phyloP scores from a whole-genome alignment of 2,113 vertebrate genomes.

The Promerops cafer region DNA sequence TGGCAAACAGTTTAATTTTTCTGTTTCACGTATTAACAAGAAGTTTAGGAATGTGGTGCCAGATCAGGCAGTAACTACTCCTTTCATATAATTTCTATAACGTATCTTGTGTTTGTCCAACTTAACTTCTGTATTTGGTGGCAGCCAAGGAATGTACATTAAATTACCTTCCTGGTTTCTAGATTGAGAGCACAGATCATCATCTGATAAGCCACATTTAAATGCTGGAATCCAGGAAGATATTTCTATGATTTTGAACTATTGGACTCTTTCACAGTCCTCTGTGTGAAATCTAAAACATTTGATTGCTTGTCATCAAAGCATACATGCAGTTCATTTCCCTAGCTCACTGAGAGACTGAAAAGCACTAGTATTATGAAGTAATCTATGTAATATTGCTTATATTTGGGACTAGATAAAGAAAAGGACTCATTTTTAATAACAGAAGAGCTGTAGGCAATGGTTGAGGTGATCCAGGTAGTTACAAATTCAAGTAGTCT shows the following conservation, averaged over 20 bases:
- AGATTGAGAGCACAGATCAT: not conserved
- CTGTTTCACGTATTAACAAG: not conserved
- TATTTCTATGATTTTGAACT: slow-evolving; percentile 25
- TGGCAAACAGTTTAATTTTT: not conserved
- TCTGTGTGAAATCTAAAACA: slow-evolving; percentile 47
- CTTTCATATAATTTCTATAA: slow-evolving; percentile 21
- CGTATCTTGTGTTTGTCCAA: not conserved
- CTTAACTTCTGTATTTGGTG: not conserved
- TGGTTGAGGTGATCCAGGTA: slow-evolving; percentile 2
- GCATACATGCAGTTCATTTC: not conserved
- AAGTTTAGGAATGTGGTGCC: not conserved
- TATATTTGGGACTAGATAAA: not conserved
- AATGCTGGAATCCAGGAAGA: not conserved
- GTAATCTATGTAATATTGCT: slow-evolving; percentile 42
- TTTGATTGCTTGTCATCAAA: slow-evolving; percentile 50
- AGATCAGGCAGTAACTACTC: not conserved
- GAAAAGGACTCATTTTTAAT: slow-evolving; percentile 36
- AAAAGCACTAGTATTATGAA: slow-evolving; percentile 40
- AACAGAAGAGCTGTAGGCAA: slow-evolving; percentile 36
- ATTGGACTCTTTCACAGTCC: slow-evolving; percentile 28
- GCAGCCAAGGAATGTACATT: slow-evolving; percentile 28
- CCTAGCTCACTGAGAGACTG: not conserved
- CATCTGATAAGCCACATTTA: slow-evolving; percentile 6
- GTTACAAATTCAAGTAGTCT: slow-evolving; percentile 22
- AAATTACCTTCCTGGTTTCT: slow-evolving; percentile 1